Conservation (phyloP, 2,797 vertebrate species). For the Naso thynnoides region DNA sequence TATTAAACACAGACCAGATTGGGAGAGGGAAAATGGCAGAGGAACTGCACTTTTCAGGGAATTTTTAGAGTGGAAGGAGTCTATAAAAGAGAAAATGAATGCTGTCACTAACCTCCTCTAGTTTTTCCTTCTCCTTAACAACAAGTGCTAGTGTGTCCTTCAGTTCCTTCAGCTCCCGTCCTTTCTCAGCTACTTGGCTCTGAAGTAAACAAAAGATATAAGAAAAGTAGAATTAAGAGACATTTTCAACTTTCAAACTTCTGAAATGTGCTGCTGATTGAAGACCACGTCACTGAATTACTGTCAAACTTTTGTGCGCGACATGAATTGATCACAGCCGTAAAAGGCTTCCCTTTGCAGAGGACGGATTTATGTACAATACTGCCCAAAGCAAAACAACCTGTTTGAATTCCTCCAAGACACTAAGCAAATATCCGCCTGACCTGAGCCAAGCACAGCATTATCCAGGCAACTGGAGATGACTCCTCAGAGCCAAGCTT, state of each 20-base stretch:
- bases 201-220: conserved; percentile 66
- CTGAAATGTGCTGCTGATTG: conserved; percentile 40
- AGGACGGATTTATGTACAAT: conserved; percentile 69
- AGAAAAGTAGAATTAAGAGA: conserved; percentile 14
- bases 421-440: conserved; percentile 75
- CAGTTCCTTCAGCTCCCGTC: conserved; percentile 91
- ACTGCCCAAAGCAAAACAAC: conserved; percentile 71
- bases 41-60: conserved; percentile 64
- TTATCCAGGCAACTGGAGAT: conserved; percentile 80
- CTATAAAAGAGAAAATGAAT: conserved; percentile 79
- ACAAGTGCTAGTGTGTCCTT: conserved; percentile 88
- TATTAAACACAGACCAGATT: conserved; percentile 80
- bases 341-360: conserved; percentile 64
- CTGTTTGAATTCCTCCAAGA: conserved; percentile 76
- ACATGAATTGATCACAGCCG: conserved; percentile 64
- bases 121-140: conserved; percentile 89
- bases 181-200: conserved; percentile 94
- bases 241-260: conserved; percentile 18
- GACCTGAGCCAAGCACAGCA: conserved; percentile 80
- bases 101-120: conserved; percentile 83
- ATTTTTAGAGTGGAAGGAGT: conserved; percentile 75
- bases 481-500: conserved; percentile 68
- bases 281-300: conserved; percentile 36
- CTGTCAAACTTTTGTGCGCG: conserved; percentile 9
- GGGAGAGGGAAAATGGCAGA: conserved; percentile 68